phyloP scores from a whole-genome alignment of 2,888 invertebrate species.

The Eudasyphora cyanicolor region DNA sequence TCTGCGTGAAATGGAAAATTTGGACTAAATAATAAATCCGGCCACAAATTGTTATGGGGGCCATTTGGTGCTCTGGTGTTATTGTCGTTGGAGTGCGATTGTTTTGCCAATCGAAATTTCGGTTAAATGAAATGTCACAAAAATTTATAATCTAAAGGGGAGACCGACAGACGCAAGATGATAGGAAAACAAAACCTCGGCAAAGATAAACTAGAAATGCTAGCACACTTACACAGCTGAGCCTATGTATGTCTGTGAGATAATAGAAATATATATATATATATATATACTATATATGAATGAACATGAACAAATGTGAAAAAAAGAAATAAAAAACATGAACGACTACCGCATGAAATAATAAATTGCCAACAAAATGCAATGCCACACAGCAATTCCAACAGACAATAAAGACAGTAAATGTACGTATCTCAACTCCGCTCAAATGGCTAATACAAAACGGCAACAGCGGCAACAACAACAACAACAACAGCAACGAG shows the following conservation, averaged over 20 bases:
- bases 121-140: slow-evolving; percentile 58
- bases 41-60: slow-evolving; percentile 4
- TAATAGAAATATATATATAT: slow-evolving; percentile 1
- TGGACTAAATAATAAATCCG: slow-evolving; percentile 20
- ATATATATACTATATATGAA: background rate
- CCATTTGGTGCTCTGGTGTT: background rate
- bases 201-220: slow-evolving; percentile 19
- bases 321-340: slow-evolving; percentile 11
- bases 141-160: slow-evolving; percentile 54
- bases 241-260: background rate
- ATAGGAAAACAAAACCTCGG: background rate
- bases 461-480: too few relatives aligned
- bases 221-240: background rate
- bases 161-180: background rate
- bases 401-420: slow-evolving; percentile 28
- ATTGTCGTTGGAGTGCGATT: background rate
- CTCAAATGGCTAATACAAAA: slow-evolving; percentile 58
- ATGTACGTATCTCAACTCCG: background rate
- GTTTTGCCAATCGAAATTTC: slow-evolving; percentile 26
- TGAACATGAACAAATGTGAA: background rate
- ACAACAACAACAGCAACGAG: background rate
- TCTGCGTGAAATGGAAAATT: slow-evolving; percentile 27
- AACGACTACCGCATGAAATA: slow-evolving; percentile 13
- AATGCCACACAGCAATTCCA: slow-evolving; percentile 46
- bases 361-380: slow-evolving; percentile 62